Evolutionary conservation across 2,888 invertebrate species (phyloP).

Genomic region (Erannis defoliaria): DNA sequence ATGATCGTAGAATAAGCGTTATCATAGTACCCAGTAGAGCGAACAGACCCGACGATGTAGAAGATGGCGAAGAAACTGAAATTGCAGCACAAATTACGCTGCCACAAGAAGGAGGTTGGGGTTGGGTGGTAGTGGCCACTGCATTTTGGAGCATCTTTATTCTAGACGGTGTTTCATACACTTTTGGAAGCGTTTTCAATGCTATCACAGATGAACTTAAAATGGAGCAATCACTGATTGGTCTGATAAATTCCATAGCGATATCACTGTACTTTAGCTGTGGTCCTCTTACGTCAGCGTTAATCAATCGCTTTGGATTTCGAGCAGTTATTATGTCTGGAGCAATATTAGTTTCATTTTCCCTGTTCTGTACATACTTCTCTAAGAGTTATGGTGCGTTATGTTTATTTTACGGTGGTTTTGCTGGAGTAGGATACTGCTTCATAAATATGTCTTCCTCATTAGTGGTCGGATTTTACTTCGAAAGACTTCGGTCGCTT

Average conservation of each 20-base stretch:
- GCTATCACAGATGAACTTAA: constrained; percentile 68
- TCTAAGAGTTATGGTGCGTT: constrained; percentile 57
- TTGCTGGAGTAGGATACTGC: constrained; percentile 72
- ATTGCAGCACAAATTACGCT: constrained; percentile 77
- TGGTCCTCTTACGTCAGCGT: constrained; percentile 73
- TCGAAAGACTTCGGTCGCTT: constrained; percentile 71
- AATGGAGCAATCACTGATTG: constrained; percentile 60
- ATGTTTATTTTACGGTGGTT: constrained; percentile 68
- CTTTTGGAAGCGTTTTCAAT: constrained; percentile 71
- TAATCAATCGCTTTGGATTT: constrained; percentile 80
- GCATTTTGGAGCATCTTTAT: constrained; percentile 66
- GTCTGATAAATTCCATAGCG: constrained; percentile 73
- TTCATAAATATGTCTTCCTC: constrained; percentile 69
- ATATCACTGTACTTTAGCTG: constrained; percentile 70
- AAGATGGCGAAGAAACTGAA: constrained; percentile 78
- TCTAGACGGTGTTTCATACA: constrained; percentile 71
- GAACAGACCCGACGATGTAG: constrained; percentile 54
- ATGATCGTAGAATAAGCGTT: constrained; percentile 51
- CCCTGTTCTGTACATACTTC: constrained; percentile 70
- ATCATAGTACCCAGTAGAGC: constrained; percentile 64
- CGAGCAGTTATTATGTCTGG: constrained; percentile 74
- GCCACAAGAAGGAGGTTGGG: constrained; percentile 78
- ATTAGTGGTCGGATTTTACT: constrained; percentile 79
- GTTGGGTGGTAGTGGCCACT: constrained; percentile 74
- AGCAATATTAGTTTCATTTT: constrained; percentile 64